Conservation (phyloP, 2,797 vertebrate genomes). For the Dermochelys coriacea region DNA sequence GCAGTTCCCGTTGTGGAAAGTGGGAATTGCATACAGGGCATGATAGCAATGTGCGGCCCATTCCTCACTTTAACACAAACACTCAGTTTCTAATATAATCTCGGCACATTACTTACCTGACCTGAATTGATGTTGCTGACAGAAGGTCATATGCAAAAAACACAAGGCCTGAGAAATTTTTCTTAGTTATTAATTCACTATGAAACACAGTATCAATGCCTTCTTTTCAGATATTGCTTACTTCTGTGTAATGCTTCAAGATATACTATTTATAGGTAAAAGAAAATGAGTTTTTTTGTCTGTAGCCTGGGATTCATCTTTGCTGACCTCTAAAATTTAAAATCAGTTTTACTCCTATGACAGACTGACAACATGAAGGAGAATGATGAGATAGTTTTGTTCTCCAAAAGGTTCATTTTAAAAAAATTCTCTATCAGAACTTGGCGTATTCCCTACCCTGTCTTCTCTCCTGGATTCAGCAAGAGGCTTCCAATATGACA, state of each 20-base stretch:
- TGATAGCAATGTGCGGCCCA: background rate
- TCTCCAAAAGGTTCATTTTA: slow-evolving; percentile 21
- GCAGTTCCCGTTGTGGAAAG: background rate
- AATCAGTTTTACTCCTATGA: slow-evolving; percentile 28
- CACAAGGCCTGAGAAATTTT: background rate
- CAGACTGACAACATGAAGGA: slow-evolving; percentile 31
- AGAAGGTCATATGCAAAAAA: slow-evolving; percentile 3
- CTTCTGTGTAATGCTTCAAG: background rate
- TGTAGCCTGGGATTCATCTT: background rate
- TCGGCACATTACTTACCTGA: background rate
- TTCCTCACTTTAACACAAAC: background rate
- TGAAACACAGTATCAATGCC: background rate
- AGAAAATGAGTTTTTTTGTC: slow-evolving; percentile 3
- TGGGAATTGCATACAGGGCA: background rate
- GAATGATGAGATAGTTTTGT: slow-evolving; percentile 51
- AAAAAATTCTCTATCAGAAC: slow-evolving; percentile 38
- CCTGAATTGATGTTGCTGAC: background rate
- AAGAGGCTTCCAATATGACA: slow-evolving; percentile 72
- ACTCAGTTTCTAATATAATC: background rate
- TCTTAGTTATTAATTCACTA: background rate
- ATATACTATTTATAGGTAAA: background rate
- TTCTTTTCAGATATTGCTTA: background rate
- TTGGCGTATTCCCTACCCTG: slow-evolving; percentile 13
- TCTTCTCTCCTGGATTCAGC: slow-evolving; percentile 72
- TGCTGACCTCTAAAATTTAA: background rate